Percentiles rank a stretch among this genome's conserved stretches.
These are phyloP conservation scores for Odontomachus brunneus DNA, from an alignment of 1,140 invertebrate species.

Conservation along the genomic window DNA sequence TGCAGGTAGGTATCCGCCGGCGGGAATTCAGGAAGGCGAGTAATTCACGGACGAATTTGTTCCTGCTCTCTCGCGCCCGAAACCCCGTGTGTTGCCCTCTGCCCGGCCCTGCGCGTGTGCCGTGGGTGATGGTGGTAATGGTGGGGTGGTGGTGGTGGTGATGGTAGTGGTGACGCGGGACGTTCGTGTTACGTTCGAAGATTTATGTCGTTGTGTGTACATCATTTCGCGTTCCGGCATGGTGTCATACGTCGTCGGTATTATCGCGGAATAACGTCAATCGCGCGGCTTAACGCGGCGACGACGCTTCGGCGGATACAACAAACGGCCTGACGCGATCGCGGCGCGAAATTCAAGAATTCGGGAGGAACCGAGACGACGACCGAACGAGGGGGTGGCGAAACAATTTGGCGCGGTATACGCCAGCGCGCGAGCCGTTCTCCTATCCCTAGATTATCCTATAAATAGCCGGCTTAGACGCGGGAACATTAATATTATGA, in stretches of 20 bases:
- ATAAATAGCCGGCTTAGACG: constrained; percentile 59
- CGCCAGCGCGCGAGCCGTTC: neutral
- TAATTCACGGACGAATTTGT: constrained; percentile 72
- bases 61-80: constrained; percentile 26
- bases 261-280: constrained; percentile 28
- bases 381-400: neutral
- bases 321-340: neutral
- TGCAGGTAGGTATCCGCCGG: constrained; percentile 47
- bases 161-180: neutral
- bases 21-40: constrained; percentile 69
- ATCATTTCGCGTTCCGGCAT: neutral
- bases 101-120: neutral
- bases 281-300: constrained; percentile 17
- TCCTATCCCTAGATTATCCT: constrained; percentile 50
- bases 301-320: neutral
- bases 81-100: neutral
- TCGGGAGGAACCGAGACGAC: neutral
- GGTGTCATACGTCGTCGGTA: neutral
- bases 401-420: constrained; percentile 45
- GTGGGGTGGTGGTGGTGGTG: neutral
- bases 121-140: neutral
- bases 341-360: neutral
- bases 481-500: constrained; percentile 64
- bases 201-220: constrained; percentile 30
- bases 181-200: constrained; percentile 24